Percentiles rank a stretch among this genome's conserved stretches.
Conservation (phyloP, 2,797 vertebrate species). For the Etheostoma nigrum region DNA sequence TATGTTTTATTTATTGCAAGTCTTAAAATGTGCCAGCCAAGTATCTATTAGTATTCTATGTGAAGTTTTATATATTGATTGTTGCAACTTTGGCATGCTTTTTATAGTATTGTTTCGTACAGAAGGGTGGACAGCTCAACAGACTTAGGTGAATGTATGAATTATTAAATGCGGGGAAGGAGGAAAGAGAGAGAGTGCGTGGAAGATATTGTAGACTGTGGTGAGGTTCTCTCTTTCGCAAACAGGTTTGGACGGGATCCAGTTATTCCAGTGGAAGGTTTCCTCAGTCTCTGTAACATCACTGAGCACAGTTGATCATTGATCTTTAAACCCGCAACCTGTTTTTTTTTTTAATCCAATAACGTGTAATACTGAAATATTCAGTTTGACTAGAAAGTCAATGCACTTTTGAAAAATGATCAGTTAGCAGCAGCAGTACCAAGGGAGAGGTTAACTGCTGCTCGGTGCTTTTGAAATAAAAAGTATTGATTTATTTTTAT, state of each 20-base stretch:
- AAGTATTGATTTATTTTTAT: not conserved
- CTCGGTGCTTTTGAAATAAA: not conserved
- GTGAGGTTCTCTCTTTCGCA: not conserved
- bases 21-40: not conserved
- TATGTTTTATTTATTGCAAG: not conserved
- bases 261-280: not conserved
- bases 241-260: not conserved
- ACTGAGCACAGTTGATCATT: not conserved
- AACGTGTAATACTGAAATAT: slow-evolving; percentile 1
- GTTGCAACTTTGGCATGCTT: not conserved
- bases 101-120: slow-evolving; percentile 36
- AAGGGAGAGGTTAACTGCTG: not conserved
- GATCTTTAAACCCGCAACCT: slow-evolving; percentile 6
- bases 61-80: not conserved
- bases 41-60: not conserved
- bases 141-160: slow-evolving; percentile 35
- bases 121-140: slow-evolving; percentile 19
- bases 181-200: slow-evolving; percentile 2
- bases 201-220: slow-evolving; percentile 6
- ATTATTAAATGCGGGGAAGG: slow-evolving; percentile 42
- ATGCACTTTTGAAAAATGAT: slow-evolving; percentile 9
- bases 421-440: not conserved
- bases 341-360: not conserved
- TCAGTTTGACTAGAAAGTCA: slow-evolving; percentile 12
- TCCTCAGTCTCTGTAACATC: slow-evolving; percentile 3